These are phyloP conservation scores for Hydropotes inermis DNA, from an alignment of 2,113 vertebrate species.

Conservation along the genomic window DNA sequence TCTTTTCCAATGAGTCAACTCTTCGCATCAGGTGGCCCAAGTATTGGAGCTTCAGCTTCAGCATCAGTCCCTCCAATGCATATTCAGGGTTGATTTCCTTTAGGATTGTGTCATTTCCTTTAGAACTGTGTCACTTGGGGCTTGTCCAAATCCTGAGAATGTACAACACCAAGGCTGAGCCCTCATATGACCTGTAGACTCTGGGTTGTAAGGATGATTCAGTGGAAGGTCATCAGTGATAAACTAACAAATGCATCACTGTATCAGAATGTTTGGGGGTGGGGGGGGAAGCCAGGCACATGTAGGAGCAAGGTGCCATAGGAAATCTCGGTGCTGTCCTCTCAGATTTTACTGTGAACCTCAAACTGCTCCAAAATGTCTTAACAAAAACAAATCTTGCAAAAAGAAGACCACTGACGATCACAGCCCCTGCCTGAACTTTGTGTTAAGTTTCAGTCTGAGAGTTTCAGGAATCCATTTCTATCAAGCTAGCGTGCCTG, in stretches of 20 bases:
- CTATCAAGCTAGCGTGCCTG: background rate
- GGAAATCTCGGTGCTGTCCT: background rate
- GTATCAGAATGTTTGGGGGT: fast-evolving
- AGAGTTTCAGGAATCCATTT: background rate
- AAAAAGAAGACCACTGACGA: background rate
- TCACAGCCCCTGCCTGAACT: fast-evolving
- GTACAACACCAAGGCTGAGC: background rate
- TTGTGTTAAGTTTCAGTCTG: background rate
- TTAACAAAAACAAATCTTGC: background rate
- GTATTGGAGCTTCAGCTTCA: background rate
- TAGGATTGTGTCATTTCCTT: background rate
- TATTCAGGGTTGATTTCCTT: background rate
- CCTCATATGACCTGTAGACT: background rate
- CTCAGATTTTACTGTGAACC: background rate
- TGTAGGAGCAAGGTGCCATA: background rate
- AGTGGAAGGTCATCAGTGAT: fast-evolving
- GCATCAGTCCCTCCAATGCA: background rate
- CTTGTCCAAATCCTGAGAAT: background rate
- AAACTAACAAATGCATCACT: background rate
- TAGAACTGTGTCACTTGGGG: background rate
- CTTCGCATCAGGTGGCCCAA: background rate
- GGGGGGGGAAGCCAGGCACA: fast-evolving
- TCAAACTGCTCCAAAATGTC: background rate
- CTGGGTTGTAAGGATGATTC: background rate
- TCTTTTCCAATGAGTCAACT: background rate